Evolutionary conservation across 2,888 invertebrate genomes (phyloP).

Genomic region (Nesidiocoris tenuis): DNA sequence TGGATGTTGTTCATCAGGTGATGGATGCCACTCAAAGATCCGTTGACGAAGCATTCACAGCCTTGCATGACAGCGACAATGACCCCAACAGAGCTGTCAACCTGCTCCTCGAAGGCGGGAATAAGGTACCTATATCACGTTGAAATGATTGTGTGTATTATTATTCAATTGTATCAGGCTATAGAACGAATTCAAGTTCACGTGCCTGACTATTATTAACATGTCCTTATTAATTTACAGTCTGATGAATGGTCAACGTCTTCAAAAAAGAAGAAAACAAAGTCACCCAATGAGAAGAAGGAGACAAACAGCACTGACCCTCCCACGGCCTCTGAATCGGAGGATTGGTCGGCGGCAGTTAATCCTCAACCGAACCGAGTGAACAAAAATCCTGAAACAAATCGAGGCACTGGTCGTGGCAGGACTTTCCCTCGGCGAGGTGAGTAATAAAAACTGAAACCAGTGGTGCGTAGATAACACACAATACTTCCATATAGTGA

Average conservation of each 20-base stretch:
- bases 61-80: constrained; percentile 89
- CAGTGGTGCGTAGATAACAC: too few relatives aligned
- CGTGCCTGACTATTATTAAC: neutral
- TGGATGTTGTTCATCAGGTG: constrained; percentile 57
- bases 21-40: constrained; percentile 88
- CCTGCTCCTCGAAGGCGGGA: constrained; percentile 73
- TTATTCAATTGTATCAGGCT: neutral
- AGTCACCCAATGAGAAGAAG: constrained; percentile 61
- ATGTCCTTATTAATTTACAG: neutral
- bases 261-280: constrained; percentile 84
- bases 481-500: neutral
- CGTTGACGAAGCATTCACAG: constrained; percentile 88
- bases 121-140: constrained; percentile 57
- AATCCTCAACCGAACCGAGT: constrained; percentile 38
- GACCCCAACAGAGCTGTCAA: constrained; percentile 82
- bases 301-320: constrained; percentile 52
- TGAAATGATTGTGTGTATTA: neutral
- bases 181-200: neutral
- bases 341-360: constrained; percentile 49
- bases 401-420: constrained; percentile 52
- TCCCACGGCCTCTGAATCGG: constrained; percentile 47
- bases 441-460: constrained; percentile 1
- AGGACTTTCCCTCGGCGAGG: constrained; percentile 26
- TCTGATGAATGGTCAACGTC: constrained; percentile 74
- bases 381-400: constrained; percentile 54